Evolutionary conservation across 2,113 vertebrate genomes (phyloP), one percentile per base, ranked within the genome.

Genomic region (Phyllostomus discolor): DNA sequence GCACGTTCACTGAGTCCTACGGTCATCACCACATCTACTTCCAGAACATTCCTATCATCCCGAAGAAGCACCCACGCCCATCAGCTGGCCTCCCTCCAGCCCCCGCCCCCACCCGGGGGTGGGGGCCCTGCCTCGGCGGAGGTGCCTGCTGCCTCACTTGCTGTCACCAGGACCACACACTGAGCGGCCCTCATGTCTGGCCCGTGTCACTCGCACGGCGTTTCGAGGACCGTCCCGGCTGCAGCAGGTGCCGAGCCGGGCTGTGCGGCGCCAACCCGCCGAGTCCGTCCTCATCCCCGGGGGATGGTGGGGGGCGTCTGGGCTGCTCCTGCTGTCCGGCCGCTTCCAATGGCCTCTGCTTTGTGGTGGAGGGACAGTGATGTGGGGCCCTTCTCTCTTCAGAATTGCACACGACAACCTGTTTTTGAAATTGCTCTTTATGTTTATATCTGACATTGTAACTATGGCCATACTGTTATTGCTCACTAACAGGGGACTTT

Each of bases 81-180:
- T 16, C 0, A 4, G 59, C 20, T 2, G 59, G 17, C 28, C 2
- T 6, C 52, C 7, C 75, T 26, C 0, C 28, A 10, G 33, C 86
- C 50, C 66, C 50, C 48, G 26, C 10, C 4, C 26, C 15, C 59
- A 19, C 54, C 17, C 5, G 17, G 52, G 52, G 52, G 20, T 19
- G 54, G 22, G 57, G 0, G 0, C 5, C 48, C 87, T 7, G 26
- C 35, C 54, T 52, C 35, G 0, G 0, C 7, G n/a, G 59, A 6
- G 3, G 12, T 3, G 10, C 80, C 35, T 33, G 2, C 7, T 26
- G n/a, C 5, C 10, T 38, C 10, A 0, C 1, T 33, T 59, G 31
- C 1, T 0, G 0, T 52, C 14, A 4, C 0, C 0, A 24, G 79
- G 31, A 7, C 4, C 19, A 2, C 41, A 10, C 0, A 0, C 0